Evolutionary conservation across 2,888 invertebrate species (phyloP), one percentile per base, ranked within the genome.

Genomic region (Drosophila tripunctata): DNA sequence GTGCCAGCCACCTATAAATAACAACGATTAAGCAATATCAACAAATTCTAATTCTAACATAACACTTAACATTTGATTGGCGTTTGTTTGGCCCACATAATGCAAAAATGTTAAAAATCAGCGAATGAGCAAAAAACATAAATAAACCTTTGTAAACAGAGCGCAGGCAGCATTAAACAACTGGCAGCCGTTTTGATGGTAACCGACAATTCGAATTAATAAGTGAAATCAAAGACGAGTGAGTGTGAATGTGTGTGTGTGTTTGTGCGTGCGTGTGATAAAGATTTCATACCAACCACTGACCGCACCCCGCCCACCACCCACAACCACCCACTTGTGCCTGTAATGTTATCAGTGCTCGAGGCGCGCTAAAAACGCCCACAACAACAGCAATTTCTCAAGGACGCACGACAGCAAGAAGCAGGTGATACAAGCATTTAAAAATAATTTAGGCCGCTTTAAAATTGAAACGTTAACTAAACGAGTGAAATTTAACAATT

Each of bases 261-360:
- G n/a, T n/a, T n/a, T n/a, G n/a, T n/a, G n/a, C n/a, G 45, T 24
- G 56, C 57, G 43, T 40, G 24, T 69, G 69, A 74, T 61, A 65
- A 43, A 61, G 40, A 56, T 60, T 44, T 60, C 40, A 36, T 35
- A 24, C n/a, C n/a, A n/a, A n/a, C n/a, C n/a, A n/a, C n/a, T n/a
- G n/a, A n/a, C n/a, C 30, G 27, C 58, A 50, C 43, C 56, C 38
- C n/a, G n/a, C n/a, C n/a, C n/a, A n/a, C n/a, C n/a, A n/a, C n/a
- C n/a, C n/a, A n/a, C n/a, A n/a, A 31, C 52, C 67, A 47, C 78
- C 78, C 81, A 69, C 79, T 51, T 51, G 35, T 36, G 31, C 24
- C 57, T 63, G 76, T 66, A 71, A 78, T 83, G 84, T 77, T 86
- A 87, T 81, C 77, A 78, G 80, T 67, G 58, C 43, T 27, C 44